phyloP scores from a whole-genome alignment of 2,113 vertebrate species.

The Ondatra zibethicus region DNA sequence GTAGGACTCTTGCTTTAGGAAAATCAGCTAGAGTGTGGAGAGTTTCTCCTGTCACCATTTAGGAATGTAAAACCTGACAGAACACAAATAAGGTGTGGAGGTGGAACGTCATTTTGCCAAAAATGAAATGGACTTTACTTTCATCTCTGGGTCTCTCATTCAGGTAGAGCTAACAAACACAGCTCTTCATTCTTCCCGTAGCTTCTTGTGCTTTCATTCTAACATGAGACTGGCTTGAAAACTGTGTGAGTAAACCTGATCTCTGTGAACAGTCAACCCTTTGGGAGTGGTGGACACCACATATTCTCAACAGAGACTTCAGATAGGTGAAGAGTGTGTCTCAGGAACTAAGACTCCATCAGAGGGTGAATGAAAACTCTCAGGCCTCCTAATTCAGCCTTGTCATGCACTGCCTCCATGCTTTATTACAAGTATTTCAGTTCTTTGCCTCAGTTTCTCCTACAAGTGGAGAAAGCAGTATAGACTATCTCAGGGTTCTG shows the following conservation, averaged over 20 bases:
- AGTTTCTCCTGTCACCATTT: neutral
- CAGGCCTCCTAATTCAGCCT: neutral
- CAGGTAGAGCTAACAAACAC: too few species aligned
- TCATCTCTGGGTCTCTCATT: neutral
- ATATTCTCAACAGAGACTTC: accelerated
- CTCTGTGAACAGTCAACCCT: neutral
- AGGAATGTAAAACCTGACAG: neutral
- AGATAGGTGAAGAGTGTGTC: too few species aligned
- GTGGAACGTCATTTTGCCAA: neutral
- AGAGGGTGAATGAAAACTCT: neutral
- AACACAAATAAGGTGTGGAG: neutral
- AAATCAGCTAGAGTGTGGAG: neutral
- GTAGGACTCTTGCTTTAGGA: neutral
- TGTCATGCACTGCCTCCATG: accelerated
- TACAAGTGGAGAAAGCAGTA: neutral
- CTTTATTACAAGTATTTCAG: neutral
- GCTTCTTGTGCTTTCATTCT: neutral
- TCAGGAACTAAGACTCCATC: neutral
- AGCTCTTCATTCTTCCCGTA: accelerated
- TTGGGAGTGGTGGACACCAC: accelerated
- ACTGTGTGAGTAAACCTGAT: neutral
- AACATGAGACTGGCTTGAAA: accelerated
- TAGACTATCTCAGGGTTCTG: neutral
- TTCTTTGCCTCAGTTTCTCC: neutral
- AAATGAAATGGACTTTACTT: neutral